A percentile compares a stretch with the other conserved stretches of the same genome.
phyloP scores from a whole-genome alignment of 37 sponge, comb jelly and placozoan species.

The Axinella damicornis region DNA sequence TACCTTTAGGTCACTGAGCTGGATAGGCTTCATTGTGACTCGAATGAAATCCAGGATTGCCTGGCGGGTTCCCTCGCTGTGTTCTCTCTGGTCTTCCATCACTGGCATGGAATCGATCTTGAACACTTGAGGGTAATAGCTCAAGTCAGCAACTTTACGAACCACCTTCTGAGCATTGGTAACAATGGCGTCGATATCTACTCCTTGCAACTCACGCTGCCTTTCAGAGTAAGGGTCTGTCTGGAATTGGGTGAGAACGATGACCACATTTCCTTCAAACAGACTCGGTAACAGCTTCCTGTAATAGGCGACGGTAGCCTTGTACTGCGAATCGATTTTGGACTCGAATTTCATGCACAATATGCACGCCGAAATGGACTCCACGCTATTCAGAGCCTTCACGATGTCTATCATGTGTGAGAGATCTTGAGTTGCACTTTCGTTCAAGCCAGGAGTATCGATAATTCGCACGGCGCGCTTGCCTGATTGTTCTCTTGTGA shows the following conservation, averaged over 20 bases:
- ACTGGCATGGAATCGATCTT: too few species aligned
- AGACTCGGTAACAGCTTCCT: conserved; percentile 12
- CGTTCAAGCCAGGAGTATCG: conserved; percentile 60
- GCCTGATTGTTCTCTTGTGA: too few species aligned
- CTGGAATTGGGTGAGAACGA: background rate
- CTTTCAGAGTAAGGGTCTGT: too few species aligned
- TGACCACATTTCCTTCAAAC: conserved; percentile 20
- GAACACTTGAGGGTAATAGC: too few species aligned
- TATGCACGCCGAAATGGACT: background rate
- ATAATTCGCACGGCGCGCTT: background rate
- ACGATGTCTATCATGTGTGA: conserved; percentile 45
- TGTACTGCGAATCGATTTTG: background rate
- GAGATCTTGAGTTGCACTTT: conserved; percentile 26
- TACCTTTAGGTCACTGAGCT: background rate
- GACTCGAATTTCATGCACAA: conserved; percentile 2
- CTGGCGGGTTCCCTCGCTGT: too few species aligned
- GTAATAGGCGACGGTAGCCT: conserved; percentile 15
- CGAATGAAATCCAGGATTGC: too few species aligned
- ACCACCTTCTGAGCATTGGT: too few species aligned
- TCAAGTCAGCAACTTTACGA: too few species aligned
- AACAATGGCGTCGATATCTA: too few species aligned
- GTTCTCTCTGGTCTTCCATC: too few species aligned
- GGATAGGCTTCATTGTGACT: background rate
- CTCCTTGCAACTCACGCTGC: too few species aligned
- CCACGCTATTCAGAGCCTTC: background rate